A percentile compares a stretch with the other conserved stretches of the same genome.
phyloP scores from a whole-genome alignment of 2,888 invertebrate species.

The Frankliniella fusca region DNA sequence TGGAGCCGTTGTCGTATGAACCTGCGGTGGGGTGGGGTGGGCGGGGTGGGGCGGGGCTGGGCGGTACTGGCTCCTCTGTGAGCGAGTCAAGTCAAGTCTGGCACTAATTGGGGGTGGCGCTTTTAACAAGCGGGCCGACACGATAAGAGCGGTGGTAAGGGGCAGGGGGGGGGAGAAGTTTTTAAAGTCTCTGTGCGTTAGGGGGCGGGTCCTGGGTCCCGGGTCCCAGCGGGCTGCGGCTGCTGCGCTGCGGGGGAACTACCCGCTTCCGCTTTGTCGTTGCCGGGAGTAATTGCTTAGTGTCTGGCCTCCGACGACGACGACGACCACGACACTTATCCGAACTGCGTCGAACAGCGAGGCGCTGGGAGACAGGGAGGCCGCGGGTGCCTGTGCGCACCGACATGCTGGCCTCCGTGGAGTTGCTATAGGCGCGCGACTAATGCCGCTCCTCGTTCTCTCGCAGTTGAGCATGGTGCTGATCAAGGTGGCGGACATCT shows the following conservation, averaged over 20 bases:
- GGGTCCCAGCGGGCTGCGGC: not conserved
- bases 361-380: not conserved
- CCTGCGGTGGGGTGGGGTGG: too few relatives aligned
- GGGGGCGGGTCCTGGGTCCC: too few relatives aligned
- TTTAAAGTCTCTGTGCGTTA: not conserved
- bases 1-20: not conserved
- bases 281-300: not conserved
- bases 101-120: conserved; percentile 7
- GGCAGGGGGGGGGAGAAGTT: not conserved
- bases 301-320: not conserved
- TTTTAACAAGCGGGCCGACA: not conserved
- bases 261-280: not conserved
- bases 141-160: not conserved
- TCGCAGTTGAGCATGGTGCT: conserved; percentile 69
- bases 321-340: not conserved
- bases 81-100: not conserved
- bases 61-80: not conserved
- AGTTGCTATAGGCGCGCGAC: too few relatives aligned
- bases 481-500: conserved; percentile 80
- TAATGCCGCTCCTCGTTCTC: conserved; percentile 32
- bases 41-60: not conserved
- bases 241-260: not conserved
- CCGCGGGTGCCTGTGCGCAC: not conserved
- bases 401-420: too few relatives aligned
- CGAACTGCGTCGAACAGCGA: not conserved